Conservation (phyloP, 2,113 vertebrate species). For the Synchiropus splendidus region DNA sequence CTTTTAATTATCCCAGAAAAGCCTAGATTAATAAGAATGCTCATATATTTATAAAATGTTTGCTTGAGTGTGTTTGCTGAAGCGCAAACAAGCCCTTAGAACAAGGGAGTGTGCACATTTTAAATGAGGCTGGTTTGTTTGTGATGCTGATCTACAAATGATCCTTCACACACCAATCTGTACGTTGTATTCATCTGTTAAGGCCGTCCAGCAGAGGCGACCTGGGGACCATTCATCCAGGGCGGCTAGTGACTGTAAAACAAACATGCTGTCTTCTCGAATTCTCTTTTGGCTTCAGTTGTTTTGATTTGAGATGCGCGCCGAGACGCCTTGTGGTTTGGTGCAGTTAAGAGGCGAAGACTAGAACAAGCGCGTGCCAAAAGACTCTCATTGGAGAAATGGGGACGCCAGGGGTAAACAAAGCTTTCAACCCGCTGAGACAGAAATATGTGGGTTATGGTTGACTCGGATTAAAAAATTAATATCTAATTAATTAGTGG, state of each 20-base stretch:
- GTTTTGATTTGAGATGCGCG: slow-evolving; percentile 52
- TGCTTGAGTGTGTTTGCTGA: slow-evolving; percentile 43
- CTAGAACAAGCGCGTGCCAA: slow-evolving; percentile 32
- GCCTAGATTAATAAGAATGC: slow-evolving; percentile 45
- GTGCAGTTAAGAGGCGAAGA: slow-evolving; percentile 25
- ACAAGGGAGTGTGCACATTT: slow-evolving; percentile 51
- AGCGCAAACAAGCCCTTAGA: slow-evolving; percentile 49
- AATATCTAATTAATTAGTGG: too few species aligned
- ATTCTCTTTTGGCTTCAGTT: slow-evolving; percentile 41
- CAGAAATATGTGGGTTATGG: too few species aligned
- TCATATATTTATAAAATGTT: slow-evolving; percentile 59
- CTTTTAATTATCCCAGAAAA: slow-evolving; percentile 48
- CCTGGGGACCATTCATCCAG: slow-evolving; percentile 53
- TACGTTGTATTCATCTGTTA: slow-evolving; percentile 46
- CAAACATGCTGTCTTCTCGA: slow-evolving; percentile 52
- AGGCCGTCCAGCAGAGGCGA: slow-evolving; percentile 48
- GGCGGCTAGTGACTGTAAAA: slow-evolving; percentile 52
- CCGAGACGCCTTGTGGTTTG: slow-evolving; percentile 36
- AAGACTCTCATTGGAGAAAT: not conserved
- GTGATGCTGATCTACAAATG: slow-evolving; percentile 57
- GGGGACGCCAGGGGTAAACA: slow-evolving; percentile 26
- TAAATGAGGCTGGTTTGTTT: slow-evolving; percentile 59
- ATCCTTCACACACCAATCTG: slow-evolving; percentile 67
- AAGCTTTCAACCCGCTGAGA: not conserved
- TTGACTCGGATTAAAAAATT: too few species aligned